Percentiles rank a stretch among this genome's conserved stretches.
Conservation (phyloP, 2,797 vertebrate genomes). For the Urocyon cinereoargenteus region DNA sequence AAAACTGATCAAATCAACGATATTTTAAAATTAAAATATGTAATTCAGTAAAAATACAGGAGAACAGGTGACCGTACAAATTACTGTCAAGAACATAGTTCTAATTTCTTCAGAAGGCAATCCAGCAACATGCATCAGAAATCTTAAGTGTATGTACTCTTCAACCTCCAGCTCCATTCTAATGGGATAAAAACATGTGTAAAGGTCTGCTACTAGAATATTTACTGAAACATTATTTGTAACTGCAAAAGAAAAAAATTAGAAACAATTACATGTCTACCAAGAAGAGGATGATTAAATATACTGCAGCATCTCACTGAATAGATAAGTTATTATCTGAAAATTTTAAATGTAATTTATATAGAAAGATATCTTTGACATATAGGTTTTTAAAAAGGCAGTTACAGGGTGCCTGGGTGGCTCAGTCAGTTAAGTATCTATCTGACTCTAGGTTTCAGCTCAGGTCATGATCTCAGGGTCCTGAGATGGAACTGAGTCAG, state of each 20-base stretch:
- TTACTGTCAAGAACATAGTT: not conserved
- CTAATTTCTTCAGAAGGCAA: slow-evolving; percentile 11
- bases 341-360: slow-evolving; percentile 36
- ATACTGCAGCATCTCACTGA: slow-evolving; percentile 8
- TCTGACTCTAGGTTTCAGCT: not conserved
- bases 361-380: not conserved
- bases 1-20: slow-evolving; percentile 29
- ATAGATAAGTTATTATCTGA: not conserved
- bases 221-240: not conserved
- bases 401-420: not conserved
- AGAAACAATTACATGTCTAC: slow-evolving; percentile 19
- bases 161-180: not conserved
- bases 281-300: not conserved
- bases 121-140: slow-evolving; percentile 29
- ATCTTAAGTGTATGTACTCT: slow-evolving; percentile 12
- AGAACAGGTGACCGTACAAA: not conserved
- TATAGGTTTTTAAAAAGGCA: not conserved
- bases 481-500: not conserved
- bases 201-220: slow-evolving; percentile 25
- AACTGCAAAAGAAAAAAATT: not conserved
- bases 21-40: not conserved
- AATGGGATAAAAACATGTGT: not conserved
- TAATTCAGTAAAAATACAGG: slow-evolving; percentile 19
- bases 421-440: not conserved
- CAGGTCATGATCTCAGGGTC: not conserved